Evolutionary conservation across 2,797 vertebrate genomes (phyloP).

Genomic region (Amblyraja radiata): DNA sequence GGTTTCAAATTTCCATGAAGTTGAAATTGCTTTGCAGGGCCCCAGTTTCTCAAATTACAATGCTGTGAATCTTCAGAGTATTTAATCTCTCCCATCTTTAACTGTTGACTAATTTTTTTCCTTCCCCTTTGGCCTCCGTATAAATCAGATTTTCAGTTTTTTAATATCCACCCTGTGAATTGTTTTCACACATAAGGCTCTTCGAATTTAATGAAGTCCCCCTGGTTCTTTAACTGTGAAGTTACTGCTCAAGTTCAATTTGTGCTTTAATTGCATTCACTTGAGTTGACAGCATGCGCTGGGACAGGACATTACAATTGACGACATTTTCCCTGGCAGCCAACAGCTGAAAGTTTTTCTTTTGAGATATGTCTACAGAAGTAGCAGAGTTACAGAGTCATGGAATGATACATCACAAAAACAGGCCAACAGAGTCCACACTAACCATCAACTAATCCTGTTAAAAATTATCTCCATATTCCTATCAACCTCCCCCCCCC

Average conservation of each 20-base stretch:
- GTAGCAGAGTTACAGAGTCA: too few relatives aligned
- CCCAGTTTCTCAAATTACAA: conserved; percentile 16
- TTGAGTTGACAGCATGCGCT: background rate
- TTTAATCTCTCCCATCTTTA: conserved; percentile 34
- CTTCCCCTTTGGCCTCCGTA: conserved; percentile 18
- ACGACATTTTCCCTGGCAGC: background rate
- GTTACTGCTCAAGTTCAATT: background rate
- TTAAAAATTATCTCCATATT: too few relatives aligned
- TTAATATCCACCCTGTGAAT: conserved; percentile 32
- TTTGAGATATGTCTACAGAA: background rate
- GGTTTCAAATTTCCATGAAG: conserved; percentile 24
- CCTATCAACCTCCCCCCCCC: too few relatives aligned
- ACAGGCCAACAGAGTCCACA: too few relatives aligned
- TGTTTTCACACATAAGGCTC: background rate
- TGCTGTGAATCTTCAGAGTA: conserved; percentile 24
- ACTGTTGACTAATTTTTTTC: conserved; percentile 16
- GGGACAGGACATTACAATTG: background rate
- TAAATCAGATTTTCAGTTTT: conserved; percentile 31
- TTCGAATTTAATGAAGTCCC: conserved; percentile 28
- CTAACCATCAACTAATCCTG: too few relatives aligned
- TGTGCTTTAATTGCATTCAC: background rate
- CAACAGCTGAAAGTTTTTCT: background rate
- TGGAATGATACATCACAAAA: too few relatives aligned
- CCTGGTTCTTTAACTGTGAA: conserved; percentile 17
- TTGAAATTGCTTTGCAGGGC: background rate